A percentile compares a stretch with the other conserved stretches of the same genome.
These are phyloP conservation scores for Cyprinella venusta DNA, from an alignment of 2,797 vertebrate genomes.

Conservation along the genomic window DNA sequence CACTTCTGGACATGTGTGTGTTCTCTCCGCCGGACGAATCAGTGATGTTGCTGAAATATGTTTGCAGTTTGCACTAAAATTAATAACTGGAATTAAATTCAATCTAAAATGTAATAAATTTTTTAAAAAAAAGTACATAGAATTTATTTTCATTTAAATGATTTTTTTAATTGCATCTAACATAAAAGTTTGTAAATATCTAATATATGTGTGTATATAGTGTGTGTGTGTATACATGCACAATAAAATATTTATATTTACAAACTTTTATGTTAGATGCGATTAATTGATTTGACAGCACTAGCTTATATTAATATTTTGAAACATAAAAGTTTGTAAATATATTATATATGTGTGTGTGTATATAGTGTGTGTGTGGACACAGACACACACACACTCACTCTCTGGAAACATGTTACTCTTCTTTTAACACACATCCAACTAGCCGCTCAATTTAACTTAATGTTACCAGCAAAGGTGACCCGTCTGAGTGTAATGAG, in stretches of 20 bases:
- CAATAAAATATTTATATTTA: too few species aligned
- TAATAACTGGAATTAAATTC: background rate
- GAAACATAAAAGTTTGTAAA: too few species aligned
- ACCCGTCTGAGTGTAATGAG: slow-evolving; percentile 10
- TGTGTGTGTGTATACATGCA: too few species aligned
- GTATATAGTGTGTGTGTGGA: too few species aligned
- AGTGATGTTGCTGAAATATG: background rate
- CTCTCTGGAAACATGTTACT: background rate
- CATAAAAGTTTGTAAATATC: background rate
- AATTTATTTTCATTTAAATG: too few species aligned
- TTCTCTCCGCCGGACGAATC: background rate
- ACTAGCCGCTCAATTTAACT: background rate
- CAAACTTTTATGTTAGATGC: too few species aligned
- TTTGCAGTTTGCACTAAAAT: background rate
- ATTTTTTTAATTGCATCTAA: too few species aligned
- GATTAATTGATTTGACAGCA: too few species aligned
- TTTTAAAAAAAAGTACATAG: background rate
- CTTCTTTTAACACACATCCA: background rate
- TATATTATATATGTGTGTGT: too few species aligned
- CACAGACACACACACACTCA: slow-evolving; percentile 7
- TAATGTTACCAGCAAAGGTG: slow-evolving; percentile 18
- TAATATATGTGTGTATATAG: too few species aligned
- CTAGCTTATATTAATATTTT: too few species aligned
- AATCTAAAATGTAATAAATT: background rate
- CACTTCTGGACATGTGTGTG: background rate